Evolutionary conservation across 1,140 invertebrate genomes (phyloP).

Genomic region (Formica exsecta): DNA sequence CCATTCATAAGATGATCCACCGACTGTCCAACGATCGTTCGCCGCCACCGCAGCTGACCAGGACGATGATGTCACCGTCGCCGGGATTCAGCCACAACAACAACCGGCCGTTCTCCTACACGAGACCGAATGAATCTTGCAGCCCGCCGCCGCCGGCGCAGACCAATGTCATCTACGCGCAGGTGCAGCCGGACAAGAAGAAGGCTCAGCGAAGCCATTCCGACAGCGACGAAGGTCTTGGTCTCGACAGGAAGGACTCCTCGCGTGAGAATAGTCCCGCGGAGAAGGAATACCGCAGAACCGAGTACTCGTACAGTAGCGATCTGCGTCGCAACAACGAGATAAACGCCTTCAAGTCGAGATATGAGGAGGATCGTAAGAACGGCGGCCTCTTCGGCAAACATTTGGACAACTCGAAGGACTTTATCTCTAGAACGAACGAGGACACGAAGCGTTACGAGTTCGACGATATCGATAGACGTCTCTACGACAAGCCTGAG

Average conservation of each 20-base stretch:
- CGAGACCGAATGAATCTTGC: slow-evolving; percentile 86
- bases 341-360: slow-evolving; percentile 81
- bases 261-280: slow-evolving; percentile 85
- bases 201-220: slow-evolving; percentile 87
- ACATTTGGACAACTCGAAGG: slow-evolving; percentile 70
- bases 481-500: slow-evolving; percentile 80
- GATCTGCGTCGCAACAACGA: slow-evolving; percentile 82
- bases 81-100: slow-evolving; percentile 89
- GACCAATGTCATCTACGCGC: slow-evolving; percentile 90
- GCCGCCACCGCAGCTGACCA: slow-evolving; percentile 88
- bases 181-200: slow-evolving; percentile 89
- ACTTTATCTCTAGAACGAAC: slow-evolving; percentile 67
- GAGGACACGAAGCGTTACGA: slow-evolving; percentile 76
- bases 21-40: slow-evolving; percentile 85
- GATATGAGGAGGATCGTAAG: slow-evolving; percentile 77
- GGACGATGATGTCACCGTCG: slow-evolving; percentile 88
- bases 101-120: slow-evolving; percentile 92
- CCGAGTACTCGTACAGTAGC: slow-evolving; percentile 80
- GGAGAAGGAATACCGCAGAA: slow-evolving; percentile 82
- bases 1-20: slow-evolving; percentile 85
- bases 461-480: slow-evolving; percentile 80
- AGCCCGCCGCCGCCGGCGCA: slow-evolving; percentile 73
- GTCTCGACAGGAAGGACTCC: slow-evolving; percentile 88
- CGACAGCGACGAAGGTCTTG: slow-evolving; percentile 92
- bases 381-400: slow-evolving; percentile 70